These are phyloP conservation scores for Ennomos fuscantarius DNA, from an alignment of 2,888 invertebrate species.

Conservation along the genomic window DNA sequence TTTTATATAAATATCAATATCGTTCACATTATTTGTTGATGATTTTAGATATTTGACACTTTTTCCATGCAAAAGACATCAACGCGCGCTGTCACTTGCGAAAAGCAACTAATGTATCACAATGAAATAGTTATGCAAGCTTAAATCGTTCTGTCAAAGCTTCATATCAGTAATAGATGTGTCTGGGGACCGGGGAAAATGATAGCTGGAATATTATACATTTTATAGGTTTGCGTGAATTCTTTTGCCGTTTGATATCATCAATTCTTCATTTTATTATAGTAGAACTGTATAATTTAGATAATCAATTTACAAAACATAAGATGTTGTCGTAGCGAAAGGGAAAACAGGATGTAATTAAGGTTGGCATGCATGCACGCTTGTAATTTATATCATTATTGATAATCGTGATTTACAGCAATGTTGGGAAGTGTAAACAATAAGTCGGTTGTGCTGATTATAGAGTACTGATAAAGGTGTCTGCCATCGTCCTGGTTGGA, in stretches of 20 bases:
- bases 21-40: neutral
- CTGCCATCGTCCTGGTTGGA: conserved; percentile 58
- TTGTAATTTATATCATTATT: conserved; percentile 27
- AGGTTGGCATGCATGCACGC: conserved; percentile 33
- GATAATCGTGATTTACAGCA: conserved; percentile 31
- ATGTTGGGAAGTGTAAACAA: conserved; percentile 57
- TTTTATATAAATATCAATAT: conserved; percentile 1
- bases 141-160: conserved; percentile 4
- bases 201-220: conserved; percentile 16
- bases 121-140: neutral
- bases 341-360: conserved; percentile 47
- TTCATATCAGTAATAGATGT: conserved; percentile 23
- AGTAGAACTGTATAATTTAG: conserved; percentile 20
- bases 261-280: conserved; percentile 30
- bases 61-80: conserved; percentile 34
- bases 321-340: conserved; percentile 31
- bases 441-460: conserved; percentile 57
- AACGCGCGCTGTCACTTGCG: conserved; percentile 30
- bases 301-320: conserved; percentile 18
- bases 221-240: conserved; percentile 37
- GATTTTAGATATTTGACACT: conserved; percentile 5
- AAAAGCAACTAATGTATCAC: conserved; percentile 5
- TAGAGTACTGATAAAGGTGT: conserved; percentile 62
- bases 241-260: conserved; percentile 31
- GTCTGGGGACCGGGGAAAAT: conserved; percentile 22